These are phyloP conservation scores for Cacoxenus indagator DNA, from an alignment of 2,888 invertebrate genomes.

Conservation along the genomic window DNA sequence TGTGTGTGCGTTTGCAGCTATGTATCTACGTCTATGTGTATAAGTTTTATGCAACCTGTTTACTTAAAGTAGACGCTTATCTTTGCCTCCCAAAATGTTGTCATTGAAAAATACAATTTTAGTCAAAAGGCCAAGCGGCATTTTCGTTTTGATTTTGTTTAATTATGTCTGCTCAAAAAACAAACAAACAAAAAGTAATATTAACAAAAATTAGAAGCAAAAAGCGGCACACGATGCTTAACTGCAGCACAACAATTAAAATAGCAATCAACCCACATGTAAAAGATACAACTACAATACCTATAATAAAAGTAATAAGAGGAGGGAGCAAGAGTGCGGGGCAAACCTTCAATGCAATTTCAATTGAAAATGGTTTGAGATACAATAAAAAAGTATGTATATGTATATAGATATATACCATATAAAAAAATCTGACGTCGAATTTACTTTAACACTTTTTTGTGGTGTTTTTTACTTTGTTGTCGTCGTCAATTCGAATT, in stretches of 20 bases:
- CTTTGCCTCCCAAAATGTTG: background rate
- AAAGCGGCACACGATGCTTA: background rate
- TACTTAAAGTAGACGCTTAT: background rate
- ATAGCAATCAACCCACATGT: background rate
- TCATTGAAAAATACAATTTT: too few species aligned
- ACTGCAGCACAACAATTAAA: background rate
- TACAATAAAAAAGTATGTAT: too few species aligned
- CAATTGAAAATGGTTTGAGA: background rate
- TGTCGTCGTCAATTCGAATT: background rate
- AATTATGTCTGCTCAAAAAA: background rate
- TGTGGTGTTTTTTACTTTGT: background rate
- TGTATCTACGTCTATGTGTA: background rate
- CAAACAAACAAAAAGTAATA: background rate
- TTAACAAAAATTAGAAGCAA: background rate
- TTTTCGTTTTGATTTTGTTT: background rate
- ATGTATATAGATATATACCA: too few species aligned
- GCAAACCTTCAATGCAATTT: background rate
- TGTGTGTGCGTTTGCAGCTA: slow-evolving; percentile 15
- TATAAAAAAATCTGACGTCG: background rate
- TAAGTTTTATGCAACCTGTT: slow-evolving; percentile 1
- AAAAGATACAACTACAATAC: background rate
- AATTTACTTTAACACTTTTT: background rate
- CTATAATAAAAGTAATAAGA: background rate
- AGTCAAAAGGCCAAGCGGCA: too few species aligned
- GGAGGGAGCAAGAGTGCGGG: background rate